phyloP scores from a whole-genome alignment of 2,797 vertebrate genomes.

The Scarus forsteni region DNA sequence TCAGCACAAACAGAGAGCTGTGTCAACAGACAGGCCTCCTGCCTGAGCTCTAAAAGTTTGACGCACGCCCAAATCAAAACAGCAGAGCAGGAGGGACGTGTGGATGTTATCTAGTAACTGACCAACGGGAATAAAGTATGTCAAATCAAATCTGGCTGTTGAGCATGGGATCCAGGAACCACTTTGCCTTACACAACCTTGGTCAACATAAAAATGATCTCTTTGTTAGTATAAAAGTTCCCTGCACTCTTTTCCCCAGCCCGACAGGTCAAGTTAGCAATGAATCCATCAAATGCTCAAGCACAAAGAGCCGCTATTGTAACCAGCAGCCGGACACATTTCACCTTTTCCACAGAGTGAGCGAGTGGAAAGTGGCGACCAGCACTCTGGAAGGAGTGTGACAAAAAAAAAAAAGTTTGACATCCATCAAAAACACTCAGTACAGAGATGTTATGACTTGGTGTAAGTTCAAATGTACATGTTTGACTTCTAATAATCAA shows the following conservation, averaged over 20 bases:
- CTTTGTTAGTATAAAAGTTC: constrained; percentile 50
- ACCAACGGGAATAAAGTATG: constrained; percentile 3
- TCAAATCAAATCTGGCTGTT: constrained; percentile 14
- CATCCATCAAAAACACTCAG: background rate
- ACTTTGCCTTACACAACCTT: constrained; percentile 8
- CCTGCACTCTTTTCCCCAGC: constrained; percentile 42
- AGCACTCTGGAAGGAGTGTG: constrained; percentile 15
- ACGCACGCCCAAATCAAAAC: constrained; percentile 32
- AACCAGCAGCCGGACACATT: constrained; percentile 37
- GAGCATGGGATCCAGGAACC: background rate
- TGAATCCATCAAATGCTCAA: constrained; percentile 44
- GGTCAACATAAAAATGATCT: constrained; percentile 37
- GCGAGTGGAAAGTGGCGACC: constrained; percentile 61
- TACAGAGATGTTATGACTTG: no score
- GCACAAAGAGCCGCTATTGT: constrained; percentile 67
- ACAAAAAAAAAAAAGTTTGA: background rate
- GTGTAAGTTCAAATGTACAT: no score
- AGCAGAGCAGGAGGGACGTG: constrained; percentile 30
- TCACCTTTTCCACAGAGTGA: constrained; percentile 70
- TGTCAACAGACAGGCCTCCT: constrained; percentile 58
- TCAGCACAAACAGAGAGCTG: constrained; percentile 57
- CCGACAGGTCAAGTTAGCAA: constrained; percentile 65
- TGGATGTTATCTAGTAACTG: constrained; percentile 19
- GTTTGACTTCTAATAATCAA: no score
- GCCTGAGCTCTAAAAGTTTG: constrained; percentile 23